Evolutionary conservation across 2,797 vertebrate species (phyloP), one percentile per base, ranked within the genome.

Genomic region (Anniella stebbinsi): DNA sequence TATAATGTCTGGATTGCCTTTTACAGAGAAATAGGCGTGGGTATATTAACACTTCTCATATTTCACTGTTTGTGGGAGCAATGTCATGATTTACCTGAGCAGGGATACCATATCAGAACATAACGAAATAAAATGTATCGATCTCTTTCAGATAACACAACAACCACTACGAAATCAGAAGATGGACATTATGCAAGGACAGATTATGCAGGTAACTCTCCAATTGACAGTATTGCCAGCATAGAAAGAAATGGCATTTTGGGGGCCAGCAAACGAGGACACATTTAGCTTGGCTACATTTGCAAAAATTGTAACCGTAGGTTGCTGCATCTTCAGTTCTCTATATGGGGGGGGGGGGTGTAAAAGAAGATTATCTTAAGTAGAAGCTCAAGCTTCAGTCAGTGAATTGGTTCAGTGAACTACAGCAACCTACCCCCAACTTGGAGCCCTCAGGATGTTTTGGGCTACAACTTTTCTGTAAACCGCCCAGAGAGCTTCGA

Each of bases 101-200:
- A 76, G n/a, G 36, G 41, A 13, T 4, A 54, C 13, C 36, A 38
- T 18, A 23, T 36, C 30, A 36, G 10, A 73, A 51, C 30, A 18
- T 80, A 89, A 70, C 48, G 2, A 78, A 67, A 75, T 17, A 90
- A 90, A 72, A 90, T 87, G 33, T 33, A 60, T 0, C 87, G 4
- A 90, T 94, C 94, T 91, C 96, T 96, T 96, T 92, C 91, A 99
- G 99, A 98, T 90, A 99, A 98, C 94, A 98, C 98, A 92, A 98
- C 98, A 81, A 97, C 98, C 36, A 98, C 98, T 88, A 98, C 97
- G 91, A 99, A 99, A 97, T 98, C 98, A 7, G 98, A 98, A 96
- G 98, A 99, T 78, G 98, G 98, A 94, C 99, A 99, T 97, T 99
- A 98, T 77, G 97, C 98, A 94, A 98, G 98, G 95, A 99, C 98